These are phyloP conservation scores for Lagocephalus sceleratus DNA, from an alignment of 2,797 vertebrate species.

Conservation along the genomic window DNA sequence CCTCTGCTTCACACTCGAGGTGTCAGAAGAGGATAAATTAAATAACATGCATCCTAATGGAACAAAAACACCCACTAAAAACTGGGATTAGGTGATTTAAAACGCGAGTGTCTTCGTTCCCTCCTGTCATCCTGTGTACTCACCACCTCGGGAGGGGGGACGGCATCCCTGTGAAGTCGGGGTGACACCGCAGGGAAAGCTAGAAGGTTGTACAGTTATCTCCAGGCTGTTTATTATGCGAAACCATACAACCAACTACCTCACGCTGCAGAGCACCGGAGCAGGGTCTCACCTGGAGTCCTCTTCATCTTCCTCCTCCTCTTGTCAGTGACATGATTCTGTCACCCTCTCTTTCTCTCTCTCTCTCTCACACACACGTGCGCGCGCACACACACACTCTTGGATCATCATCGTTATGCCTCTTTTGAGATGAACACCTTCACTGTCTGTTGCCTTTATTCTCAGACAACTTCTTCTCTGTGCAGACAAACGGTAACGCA, in stretches of 20 bases:
- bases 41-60: background rate
- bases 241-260: slow-evolving; percentile 92
- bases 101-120: background rate
- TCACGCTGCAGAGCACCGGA: slow-evolving; percentile 81
- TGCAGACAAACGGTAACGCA: slow-evolving; percentile 7
- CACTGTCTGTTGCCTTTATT: background rate
- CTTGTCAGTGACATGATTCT: background rate
- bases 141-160: slow-evolving; percentile 33
- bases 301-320: slow-evolving; percentile 2
- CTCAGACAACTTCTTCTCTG: background rate
- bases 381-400: too few relatives aligned
- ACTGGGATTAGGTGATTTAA: background rate
- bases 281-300: slow-evolving; percentile 43
- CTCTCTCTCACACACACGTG: too few relatives aligned
- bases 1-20: too few relatives aligned
- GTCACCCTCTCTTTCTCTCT: background rate
- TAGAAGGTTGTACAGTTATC: slow-evolving; percentile 84
- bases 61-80: background rate
- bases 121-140: slow-evolving; percentile 44
- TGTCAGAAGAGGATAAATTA: background rate
- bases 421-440: background rate
- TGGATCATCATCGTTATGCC: background rate
- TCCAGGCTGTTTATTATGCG: slow-evolving; percentile 78
- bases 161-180: slow-evolving; percentile 45
- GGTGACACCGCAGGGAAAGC: slow-evolving; percentile 86